Evolutionary conservation across 2,113 vertebrate genomes (phyloP), one percentile per base, ranked within the genome.

Genomic region (Dasyornis broadbenti): DNA sequence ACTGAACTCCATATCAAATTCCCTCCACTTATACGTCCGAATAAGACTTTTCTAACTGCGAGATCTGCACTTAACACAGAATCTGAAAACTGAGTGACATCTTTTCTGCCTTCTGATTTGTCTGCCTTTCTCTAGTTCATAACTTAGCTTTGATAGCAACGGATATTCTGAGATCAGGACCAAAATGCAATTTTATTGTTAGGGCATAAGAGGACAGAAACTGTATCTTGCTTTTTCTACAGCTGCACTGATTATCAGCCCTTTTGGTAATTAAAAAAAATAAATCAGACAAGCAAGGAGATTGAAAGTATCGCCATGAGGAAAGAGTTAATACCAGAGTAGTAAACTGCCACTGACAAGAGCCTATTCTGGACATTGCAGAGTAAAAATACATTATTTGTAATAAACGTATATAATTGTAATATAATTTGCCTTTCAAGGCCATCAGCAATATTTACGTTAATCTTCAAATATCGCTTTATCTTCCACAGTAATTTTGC

Each of bases 41-140:
- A 73, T 50, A 80, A 90, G 27, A 30, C 69, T 86, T 92, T 93
- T 93, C 56, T 78, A 88, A 39, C 69, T 88, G 83, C 44, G 42
- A 75, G n/a, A 27, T 73, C 65, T 86, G 45, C 37, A 60, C 31
- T 87, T 72, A 78, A 45, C 27, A 50, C 23, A 56, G 27, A 65
- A 89, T 89, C 85, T 94, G 83, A 92, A 95, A 94, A 94, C 8
- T 1, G 0, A 93, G 30, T 19, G 75, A 31, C n/a, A 45, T 79
- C 83, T 92, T 90, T 92, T 72, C 70, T 77, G 68, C 84, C 57
- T n/a, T n/a, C n/a, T n/a, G n/a, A n/a, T n/a, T n/a, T n/a, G n/a
- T n/a, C n/a, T n/a, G n/a, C n/a, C n/a, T n/a, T n/a, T n/a, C n/a
- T n/a, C 9, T 60, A 78, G 40, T 85, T 95, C 60, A 81, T 87